A percentile compares a stretch with the other conserved stretches of the same genome.
Conservation (phyloP, 2,113 vertebrate genomes). For the Vidua macroura region DNA sequence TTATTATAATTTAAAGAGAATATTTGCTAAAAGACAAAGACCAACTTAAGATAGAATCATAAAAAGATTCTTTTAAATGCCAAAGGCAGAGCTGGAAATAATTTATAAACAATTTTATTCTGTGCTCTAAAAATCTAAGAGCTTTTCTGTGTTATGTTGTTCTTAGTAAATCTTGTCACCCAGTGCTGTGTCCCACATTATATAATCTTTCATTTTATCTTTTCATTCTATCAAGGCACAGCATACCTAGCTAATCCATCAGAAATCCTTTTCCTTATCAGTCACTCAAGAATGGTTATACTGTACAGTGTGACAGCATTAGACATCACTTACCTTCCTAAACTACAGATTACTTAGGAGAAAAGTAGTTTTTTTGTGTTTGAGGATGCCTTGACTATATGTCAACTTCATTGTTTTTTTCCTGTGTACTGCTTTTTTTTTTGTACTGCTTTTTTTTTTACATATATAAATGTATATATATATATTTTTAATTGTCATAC, state of each 20-base stretch:
- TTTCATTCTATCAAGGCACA: constrained; percentile 57
- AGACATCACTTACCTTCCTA: constrained; percentile 60
- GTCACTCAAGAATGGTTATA: constrained; percentile 54
- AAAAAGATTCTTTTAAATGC: not conserved
- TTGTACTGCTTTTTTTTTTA: not conserved
- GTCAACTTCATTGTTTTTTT: not conserved
- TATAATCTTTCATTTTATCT: constrained; percentile 62
- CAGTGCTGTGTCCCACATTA: constrained; percentile 12
- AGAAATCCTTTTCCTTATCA: constrained; percentile 68
- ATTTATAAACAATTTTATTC: not conserved
- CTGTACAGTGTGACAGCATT: constrained; percentile 39
- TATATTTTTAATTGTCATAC: not conserved
- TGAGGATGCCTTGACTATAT: not conserved
- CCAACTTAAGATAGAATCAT: not conserved
- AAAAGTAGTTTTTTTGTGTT: constrained; percentile 23
- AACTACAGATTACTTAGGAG: constrained; percentile 47
- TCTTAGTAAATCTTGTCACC: constrained; percentile 32
- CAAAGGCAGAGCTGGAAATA: not conserved
- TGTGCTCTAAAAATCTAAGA: constrained; percentile 19
- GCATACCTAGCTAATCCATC: constrained; percentile 68
- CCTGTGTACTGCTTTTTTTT: not conserved
- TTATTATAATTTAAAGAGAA: not conserved
- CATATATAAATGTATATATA: not conserved
- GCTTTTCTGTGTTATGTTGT: constrained; percentile 3
- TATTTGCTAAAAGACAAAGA: not conserved